A percentile compares a stretch with the other conserved stretches of the same genome.
Conservation (phyloP, 2,888 invertebrate genomes). For the Acanthosepion pharaonis region DNA sequence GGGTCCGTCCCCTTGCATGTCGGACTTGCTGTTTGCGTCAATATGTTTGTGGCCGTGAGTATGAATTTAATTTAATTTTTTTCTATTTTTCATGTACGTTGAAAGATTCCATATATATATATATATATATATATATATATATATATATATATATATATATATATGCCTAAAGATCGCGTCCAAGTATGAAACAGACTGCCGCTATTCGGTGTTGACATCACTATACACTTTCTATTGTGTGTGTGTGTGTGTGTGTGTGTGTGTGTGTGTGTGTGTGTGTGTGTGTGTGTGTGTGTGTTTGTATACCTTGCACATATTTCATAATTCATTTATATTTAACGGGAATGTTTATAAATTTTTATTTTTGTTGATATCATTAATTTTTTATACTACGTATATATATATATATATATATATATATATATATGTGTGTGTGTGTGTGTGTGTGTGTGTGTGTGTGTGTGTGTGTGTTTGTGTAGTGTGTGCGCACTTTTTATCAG, state of each 20-base stretch:
- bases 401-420: not conserved
- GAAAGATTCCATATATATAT: not conserved
- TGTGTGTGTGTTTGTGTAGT: not conserved
- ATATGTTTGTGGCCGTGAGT: slow-evolving; percentile 63
- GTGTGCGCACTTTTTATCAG: not conserved
- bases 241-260: too few relatives aligned
- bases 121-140: slow-evolving; percentile 36
- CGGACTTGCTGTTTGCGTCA: slow-evolving; percentile 61
- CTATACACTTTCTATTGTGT: not conserved
- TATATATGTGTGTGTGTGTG: not conserved
- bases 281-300: not conserved
- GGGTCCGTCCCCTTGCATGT: slow-evolving; percentile 61
- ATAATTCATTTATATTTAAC: too few relatives aligned
- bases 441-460: not conserved
- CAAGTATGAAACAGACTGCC: too few relatives aligned
- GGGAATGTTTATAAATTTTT: too few relatives aligned
- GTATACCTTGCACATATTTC: not conserved
- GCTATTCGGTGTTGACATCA: too few relatives aligned
- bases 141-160: slow-evolving; percentile 41
- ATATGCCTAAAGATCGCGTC: too few relatives aligned
- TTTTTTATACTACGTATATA: not conserved
- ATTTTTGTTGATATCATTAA: not conserved
- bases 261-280: too few relatives aligned
- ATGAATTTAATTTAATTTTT: not conserved
- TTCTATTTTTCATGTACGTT: not conserved